These are phyloP conservation scores for Lepidurus arcticus DNA, from an alignment of 1,140 invertebrate genomes.

Conservation along the genomic window DNA sequence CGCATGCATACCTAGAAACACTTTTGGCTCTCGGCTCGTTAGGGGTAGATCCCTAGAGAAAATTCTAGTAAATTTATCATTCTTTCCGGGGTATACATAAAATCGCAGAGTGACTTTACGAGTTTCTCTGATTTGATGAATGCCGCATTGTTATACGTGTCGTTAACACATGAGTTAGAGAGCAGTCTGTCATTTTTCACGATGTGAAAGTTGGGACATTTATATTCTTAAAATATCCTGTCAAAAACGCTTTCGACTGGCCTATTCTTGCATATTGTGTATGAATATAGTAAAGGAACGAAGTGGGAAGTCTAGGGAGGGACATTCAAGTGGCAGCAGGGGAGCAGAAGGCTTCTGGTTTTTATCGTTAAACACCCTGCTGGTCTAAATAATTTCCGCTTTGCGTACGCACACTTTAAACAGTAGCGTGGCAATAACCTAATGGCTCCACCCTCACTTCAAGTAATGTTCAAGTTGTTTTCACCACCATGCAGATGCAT, in stretches of 20 bases:
- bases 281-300: neutral
- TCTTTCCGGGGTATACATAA: neutral
- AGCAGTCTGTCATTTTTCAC: too few species aligned
- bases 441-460: neutral
- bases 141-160: too few species aligned
- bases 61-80: neutral
- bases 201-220: too few species aligned
- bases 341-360: neutral
- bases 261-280: neutral
- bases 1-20: neutral
- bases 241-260: neutral
- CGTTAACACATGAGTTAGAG: too few species aligned
- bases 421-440: neutral
- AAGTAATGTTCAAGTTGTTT: slow-evolving; percentile 1
- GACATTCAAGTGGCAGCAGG: neutral
- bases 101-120: neutral
- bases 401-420: neutral
- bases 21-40: too few species aligned
- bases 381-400: slow-evolving; percentile 11
- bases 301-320: slow-evolving; percentile 9
- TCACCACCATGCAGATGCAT: neutral
- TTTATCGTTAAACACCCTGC: slow-evolving; percentile 1
- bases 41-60: neutral
- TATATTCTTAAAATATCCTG: neutral
- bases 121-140: too few species aligned